These are phyloP conservation scores for Linepithema humile DNA, from an alignment of 1,140 invertebrate species.

Conservation along the genomic window DNA sequence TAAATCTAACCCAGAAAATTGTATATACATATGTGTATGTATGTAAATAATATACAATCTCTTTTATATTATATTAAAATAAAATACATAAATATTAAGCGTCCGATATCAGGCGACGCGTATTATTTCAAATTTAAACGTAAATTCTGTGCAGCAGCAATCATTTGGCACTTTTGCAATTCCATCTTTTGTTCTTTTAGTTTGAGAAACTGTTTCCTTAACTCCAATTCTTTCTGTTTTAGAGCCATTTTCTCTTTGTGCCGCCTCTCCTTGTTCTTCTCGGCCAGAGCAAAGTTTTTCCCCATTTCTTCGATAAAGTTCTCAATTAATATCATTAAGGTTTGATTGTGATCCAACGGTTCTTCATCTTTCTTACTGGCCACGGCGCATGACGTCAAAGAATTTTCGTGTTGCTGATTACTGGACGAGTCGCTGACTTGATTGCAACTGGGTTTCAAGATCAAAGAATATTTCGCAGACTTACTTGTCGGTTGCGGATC, in stretches of 20 bases:
- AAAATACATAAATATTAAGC: not conserved
- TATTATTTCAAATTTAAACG: conserved; percentile 58
- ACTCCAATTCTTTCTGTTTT: conserved; percentile 69
- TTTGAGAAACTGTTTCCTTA: conserved; percentile 73
- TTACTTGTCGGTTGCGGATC: conserved; percentile 60
- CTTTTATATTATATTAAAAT: not conserved
- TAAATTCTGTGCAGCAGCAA: conserved; percentile 71
- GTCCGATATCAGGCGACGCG: not conserved
- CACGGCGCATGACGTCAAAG: not conserved
- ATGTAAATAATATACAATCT: too few species aligned
- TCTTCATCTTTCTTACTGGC: conserved; percentile 26
- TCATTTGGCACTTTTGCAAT: conserved; percentile 68
- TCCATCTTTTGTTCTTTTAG: conserved; percentile 76
- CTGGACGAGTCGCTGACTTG: not conserved
- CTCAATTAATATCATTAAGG: conserved; percentile 56
- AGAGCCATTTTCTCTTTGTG: conserved; percentile 77
- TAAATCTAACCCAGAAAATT: too few species aligned
- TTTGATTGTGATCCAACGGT: conserved; percentile 11
- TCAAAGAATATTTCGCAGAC: conserved; percentile 59
- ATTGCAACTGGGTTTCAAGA: conserved; percentile 51
- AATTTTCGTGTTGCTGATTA: conserved; percentile 39
- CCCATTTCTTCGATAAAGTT: conserved; percentile 65
- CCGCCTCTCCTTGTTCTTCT: conserved; percentile 75
- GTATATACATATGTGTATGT: too few species aligned
- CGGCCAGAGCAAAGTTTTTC: conserved; percentile 64